These are phyloP conservation scores for Drosophila funebris DNA, from an alignment of 1,140 invertebrate species.

Conservation along the genomic window DNA sequence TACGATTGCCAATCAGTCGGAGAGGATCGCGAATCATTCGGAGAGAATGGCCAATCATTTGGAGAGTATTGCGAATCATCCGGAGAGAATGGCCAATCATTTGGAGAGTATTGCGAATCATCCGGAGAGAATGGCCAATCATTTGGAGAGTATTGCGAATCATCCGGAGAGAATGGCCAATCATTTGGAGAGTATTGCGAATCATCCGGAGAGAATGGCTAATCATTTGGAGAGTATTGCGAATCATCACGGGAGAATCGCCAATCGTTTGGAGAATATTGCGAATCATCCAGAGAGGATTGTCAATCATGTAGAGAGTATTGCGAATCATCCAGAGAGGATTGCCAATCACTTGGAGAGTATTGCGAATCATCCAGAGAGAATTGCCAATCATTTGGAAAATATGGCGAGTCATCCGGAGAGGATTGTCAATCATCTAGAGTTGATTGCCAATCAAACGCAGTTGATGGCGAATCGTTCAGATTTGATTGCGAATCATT, in stretches of 20 bases:
- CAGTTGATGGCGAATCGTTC: slow-evolving; percentile 1
- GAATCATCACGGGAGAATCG: slow-evolving; percentile 3
- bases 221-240: not conserved
- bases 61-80: not conserved
- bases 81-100: not conserved
- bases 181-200: not conserved
- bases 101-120: not conserved
- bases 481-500: not conserved
- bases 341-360: not conserved
- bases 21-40: not conserved
- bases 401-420: slow-evolving; percentile 3
- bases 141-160: not conserved
- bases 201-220: not conserved
- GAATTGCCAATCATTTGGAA: not conserved
- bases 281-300: not conserved
- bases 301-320: not conserved
- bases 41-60: not conserved
- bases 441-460: not conserved
- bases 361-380: not conserved
- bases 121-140: not conserved
- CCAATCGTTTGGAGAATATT: not conserved
- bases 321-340: not conserved
- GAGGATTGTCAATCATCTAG: not conserved
- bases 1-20: not conserved
- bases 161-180: not conserved